phyloP scores from a whole-genome alignment of 2,888 invertebrate genomes.

The Platycheirus albimanus region DNA sequence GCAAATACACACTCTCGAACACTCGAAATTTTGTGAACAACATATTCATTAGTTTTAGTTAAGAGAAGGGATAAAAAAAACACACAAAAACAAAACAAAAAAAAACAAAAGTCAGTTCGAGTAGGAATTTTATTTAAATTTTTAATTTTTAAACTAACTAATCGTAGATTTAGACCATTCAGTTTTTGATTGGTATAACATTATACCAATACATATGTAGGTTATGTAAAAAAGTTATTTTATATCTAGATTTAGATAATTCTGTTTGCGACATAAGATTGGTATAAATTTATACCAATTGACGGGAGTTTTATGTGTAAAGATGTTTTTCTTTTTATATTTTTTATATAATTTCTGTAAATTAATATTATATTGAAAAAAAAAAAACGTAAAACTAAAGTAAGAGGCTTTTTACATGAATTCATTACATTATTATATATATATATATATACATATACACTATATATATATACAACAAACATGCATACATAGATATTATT shows the following conservation, averaged over 20 bases:
- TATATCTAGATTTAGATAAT: slow-evolving; percentile 14
- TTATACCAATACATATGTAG: slow-evolving; percentile 2
- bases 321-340: slow-evolving; percentile 28
- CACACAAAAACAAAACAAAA: too few species aligned
- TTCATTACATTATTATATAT: slow-evolving; percentile 40
- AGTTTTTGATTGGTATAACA: slow-evolving; percentile 38
- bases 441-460: slow-evolving; percentile 67
- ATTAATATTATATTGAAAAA: slow-evolving; percentile 43
- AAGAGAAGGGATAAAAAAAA: slow-evolving; percentile 14
- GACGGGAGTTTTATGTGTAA: slow-evolving; percentile 32
- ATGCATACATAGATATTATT: slow-evolving; percentile 71
- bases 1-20: slow-evolving; percentile 51
- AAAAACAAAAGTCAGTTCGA: slow-evolving; percentile 26
- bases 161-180: slow-evolving; percentile 40
- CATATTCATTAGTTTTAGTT: slow-evolving; percentile 73
- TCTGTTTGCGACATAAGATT: slow-evolving; percentile 23
- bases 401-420: slow-evolving; percentile 73
- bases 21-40: slow-evolving; percentile 69
- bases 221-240: slow-evolving; percentile 31
- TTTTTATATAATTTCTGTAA: slow-evolving; percentile 52
- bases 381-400: slow-evolving; percentile 51
- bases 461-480: slow-evolving; percentile 66
- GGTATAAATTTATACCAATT: slow-evolving; percentile 33
- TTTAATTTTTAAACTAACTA: slow-evolving; percentile 31
- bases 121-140: slow-evolving; percentile 34